A percentile compares a stretch with the other conserved stretches of the same genome.
These are phyloP conservation scores for Iphiclides podalirius DNA, from an alignment of 2,888 invertebrate species.

Conservation along the genomic window DNA sequence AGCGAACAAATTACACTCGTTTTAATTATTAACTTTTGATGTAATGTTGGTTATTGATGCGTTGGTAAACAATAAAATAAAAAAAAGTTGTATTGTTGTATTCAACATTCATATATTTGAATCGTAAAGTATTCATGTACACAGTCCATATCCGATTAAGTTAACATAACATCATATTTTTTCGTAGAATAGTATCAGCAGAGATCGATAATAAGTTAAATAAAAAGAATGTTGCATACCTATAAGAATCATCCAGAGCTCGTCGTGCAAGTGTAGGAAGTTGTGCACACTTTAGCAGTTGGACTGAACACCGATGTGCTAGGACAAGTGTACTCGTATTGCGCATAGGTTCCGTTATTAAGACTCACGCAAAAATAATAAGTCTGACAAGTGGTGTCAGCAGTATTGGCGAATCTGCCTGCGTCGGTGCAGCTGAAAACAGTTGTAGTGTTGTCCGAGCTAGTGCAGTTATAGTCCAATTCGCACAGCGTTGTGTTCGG, in stretches of 20 bases:
- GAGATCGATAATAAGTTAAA: too few species aligned
- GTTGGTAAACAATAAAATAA: too few species aligned
- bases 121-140: too few species aligned
- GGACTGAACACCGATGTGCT: slow-evolving; percentile 64
- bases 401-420: slow-evolving; percentile 60
- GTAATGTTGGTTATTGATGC: too few species aligned
- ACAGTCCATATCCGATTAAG: too few species aligned
- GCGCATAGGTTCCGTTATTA: slow-evolving; percentile 42
- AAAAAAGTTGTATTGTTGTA: too few species aligned
- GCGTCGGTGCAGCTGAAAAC: slow-evolving; percentile 52
- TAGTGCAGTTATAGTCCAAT: slow-evolving; percentile 19
- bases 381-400: slow-evolving; percentile 57
- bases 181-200: too few species aligned
- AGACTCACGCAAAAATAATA: slow-evolving; percentile 60
- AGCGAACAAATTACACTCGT: too few species aligned
- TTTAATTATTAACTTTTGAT: too few species aligned
- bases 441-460: slow-evolving; percentile 8
- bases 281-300: slow-evolving; percentile 49
- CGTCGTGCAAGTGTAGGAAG: slow-evolving; percentile 52
- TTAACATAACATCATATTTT: too few species aligned
- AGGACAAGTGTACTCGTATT: slow-evolving; percentile 64
- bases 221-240: too few species aligned
- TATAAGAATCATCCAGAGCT: slow-evolving; percentile 7
- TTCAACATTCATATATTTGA: too few species aligned
- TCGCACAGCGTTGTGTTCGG: slow-evolving; percentile 57